Base-by-base conservation (phyloP, 2,888 invertebrate species). In the Eugnorisma glareosa region DNA sequence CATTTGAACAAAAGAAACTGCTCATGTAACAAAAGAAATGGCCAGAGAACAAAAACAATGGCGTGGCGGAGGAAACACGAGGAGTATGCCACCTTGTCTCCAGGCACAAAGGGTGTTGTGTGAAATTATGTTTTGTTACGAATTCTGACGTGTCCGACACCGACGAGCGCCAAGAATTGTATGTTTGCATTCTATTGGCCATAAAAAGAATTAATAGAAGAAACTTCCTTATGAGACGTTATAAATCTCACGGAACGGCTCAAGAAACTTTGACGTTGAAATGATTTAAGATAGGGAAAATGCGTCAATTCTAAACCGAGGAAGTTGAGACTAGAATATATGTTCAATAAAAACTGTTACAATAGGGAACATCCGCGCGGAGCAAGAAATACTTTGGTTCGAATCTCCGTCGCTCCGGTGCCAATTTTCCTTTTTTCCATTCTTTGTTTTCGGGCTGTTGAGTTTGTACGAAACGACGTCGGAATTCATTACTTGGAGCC, bases 31-130 rank as follows among this genome's bases (percentile, higher is more conserved):
- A 93, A 94, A 93, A 93, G 92, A 91, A 93, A 93, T 92, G 90
- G 90, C 89, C 91, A 90, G 85, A 89, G 89, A 90, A 90, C 91
- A 92, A 91, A 93, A 92, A 93, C 93, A 93, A 93, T 92, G 87
- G 90, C 88, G 54, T 85, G 85, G 79, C 90, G 88, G 90, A 88
- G 89, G 92, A 90, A 91, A 92, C 67, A 77, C 81, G 82, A 89
- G 80, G 88, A 84, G 86, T 86, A 88, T 85, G 82, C 87, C 88
- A 89, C 89, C 91, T 91, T 91, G 91, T 92, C 90, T 86, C 89
- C 86, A 89, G 89, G 91, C 90, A 95, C 94, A 95, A 95, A 95
- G 92, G 91, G 90, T 90, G 92, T 91, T 92, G 91, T 91, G 90
- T 89, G 89, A 92, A 93, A 92, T 93, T 91, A 90, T 90, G 92